Base-by-base conservation (phyloP, 2,888 invertebrate species). In the Perizoma flavofasciatum region DNA sequence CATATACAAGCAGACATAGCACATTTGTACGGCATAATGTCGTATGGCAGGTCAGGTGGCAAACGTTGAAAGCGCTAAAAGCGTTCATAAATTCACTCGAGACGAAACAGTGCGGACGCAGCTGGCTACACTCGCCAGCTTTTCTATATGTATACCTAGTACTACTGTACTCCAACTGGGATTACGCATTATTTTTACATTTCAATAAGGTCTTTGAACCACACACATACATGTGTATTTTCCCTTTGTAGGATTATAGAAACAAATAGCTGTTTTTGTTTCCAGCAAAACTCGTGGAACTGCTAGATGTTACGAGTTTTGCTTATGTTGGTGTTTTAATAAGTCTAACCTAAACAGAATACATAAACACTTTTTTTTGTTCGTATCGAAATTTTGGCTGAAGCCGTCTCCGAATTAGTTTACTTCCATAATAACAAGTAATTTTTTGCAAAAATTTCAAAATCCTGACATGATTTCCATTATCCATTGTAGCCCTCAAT, bases 1-100 rank as follows among this genome's bases (percentile, higher is more conserved):
- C 79, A 83, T 83, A 85, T 85, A 87, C 84, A 86, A 81, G 82
- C 75, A 81, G 83, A 82, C 77, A 83, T 57, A 76, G 75, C 73
- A 79, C 82, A 86, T 89, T 88, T 87, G 86, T 88, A 85, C 84
- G 74, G 81, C 76, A 77, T 84, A 88, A 86, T 82, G 85, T 83
- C 82, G 80, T 83, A 79, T 71, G 79, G 75, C 80, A 89, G 90
- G 91, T 90, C 90, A 92, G 91, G 88, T 90, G 88, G 89, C 88
- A 85, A 82, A 84, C 83, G 88, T 81, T 89, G 86, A 86, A 84
- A 89, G 89, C 85, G 78, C 80, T 88, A 82, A 88, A 85, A 87
- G 87, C 86, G 79, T 88, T 87, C 89, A 90, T 90, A 91, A 91
- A 90, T 91, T 90, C 83, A 78, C 83, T 76, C 77, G 80, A 79